Conservation (phyloP, 2,797 vertebrate species). For the Pyrocephalus nanus region DNA sequence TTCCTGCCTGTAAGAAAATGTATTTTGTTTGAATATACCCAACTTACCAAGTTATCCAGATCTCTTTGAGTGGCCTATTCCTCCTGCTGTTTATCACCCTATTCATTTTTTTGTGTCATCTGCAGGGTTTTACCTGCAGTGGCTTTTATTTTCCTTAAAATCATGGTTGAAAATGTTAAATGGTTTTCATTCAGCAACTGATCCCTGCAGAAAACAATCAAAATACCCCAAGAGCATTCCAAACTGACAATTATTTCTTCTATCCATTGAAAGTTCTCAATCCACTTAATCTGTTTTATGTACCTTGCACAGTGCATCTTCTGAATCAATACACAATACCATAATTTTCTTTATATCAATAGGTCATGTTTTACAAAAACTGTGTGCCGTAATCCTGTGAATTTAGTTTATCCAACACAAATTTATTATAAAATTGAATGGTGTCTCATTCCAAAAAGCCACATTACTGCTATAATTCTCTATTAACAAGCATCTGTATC, state of each 20-base stretch:
- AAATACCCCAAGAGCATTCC: neutral
- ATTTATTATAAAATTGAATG: neutral
- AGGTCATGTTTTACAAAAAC: neutral
- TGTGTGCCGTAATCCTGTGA: accelerated
- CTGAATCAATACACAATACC: neutral
- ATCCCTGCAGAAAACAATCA: neutral
- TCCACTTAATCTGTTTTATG: neutral
- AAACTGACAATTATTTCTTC: neutral
- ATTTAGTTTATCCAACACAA: neutral
- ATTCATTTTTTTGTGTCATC: neutral
- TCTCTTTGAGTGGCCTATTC: neutral
- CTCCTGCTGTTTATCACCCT: neutral
- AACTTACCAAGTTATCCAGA: neutral
- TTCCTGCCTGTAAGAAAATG: neutral
- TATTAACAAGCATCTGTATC: neutral
- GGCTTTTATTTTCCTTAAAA: neutral
- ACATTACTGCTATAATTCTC: neutral
- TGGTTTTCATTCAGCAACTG: neutral
- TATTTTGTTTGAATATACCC: neutral
- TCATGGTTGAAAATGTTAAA: neutral
- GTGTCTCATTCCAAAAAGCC: neutral
- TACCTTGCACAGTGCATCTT: neutral
- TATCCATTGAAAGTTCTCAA: neutral
- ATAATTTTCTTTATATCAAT: neutral
- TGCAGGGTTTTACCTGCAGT: neutral